These are phyloP conservation scores for Papilio gigon DNA, from an alignment of 2,888 invertebrate species.

Conservation along the genomic window DNA sequence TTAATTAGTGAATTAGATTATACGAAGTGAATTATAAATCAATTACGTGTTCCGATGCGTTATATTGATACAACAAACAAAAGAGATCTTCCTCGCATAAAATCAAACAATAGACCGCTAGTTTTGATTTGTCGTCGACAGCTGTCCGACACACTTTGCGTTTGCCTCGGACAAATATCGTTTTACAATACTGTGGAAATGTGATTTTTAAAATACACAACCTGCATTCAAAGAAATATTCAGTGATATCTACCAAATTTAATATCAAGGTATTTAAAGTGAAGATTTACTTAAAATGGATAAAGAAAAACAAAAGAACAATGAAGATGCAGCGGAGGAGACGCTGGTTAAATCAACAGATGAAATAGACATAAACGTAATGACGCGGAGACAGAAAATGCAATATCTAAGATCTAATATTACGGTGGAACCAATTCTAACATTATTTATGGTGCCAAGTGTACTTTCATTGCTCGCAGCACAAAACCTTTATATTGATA, in stretches of 20 bases:
- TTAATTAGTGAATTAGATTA: neutral
- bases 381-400: slow-evolving; percentile 73
- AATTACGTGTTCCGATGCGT: slow-evolving; percentile 60
- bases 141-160: slow-evolving; percentile 53
- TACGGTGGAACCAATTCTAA: slow-evolving; percentile 86
- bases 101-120: slow-evolving; percentile 64
- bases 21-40: neutral
- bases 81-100: slow-evolving; percentile 70
- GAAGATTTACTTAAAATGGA: slow-evolving; percentile 54
- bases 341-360: slow-evolving; percentile 61
- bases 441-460: slow-evolving; percentile 85
- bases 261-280: neutral
- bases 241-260: neutral
- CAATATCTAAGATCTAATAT: slow-evolving; percentile 80
- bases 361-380: slow-evolving; percentile 58
- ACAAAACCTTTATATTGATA: slow-evolving; percentile 92
- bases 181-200: slow-evolving; percentile 19
- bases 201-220: slow-evolving; percentile 14
- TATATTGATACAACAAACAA: slow-evolving; percentile 72
- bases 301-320: slow-evolving; percentile 46
- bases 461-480: slow-evolving; percentile 87
- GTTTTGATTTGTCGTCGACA: slow-evolving; percentile 52
- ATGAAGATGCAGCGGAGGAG: slow-evolving; percentile 57
- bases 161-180: slow-evolving; percentile 42
- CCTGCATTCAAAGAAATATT: neutral